Conservation (phyloP, 2,888 invertebrate genomes). For the Dioctria rufipes region DNA sequence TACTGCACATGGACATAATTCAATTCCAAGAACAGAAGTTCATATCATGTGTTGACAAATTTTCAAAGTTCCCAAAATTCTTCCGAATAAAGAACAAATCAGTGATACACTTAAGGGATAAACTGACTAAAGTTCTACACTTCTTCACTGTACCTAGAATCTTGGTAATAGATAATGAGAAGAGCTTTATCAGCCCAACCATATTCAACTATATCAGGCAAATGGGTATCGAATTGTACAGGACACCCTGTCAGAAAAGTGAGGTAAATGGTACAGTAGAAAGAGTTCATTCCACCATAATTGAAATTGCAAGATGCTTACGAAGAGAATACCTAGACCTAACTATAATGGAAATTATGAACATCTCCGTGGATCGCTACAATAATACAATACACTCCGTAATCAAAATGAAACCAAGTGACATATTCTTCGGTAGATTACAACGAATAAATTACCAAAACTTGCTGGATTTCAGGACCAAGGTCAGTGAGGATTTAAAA, state of each 20-base stretch:
- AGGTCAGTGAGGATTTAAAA: constrained; percentile 16
- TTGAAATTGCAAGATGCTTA: constrained; percentile 31
- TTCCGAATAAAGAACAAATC: constrained; percentile 17
- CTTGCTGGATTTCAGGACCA: background rate
- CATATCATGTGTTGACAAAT: too few species aligned
- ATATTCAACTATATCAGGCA: constrained; percentile 15
- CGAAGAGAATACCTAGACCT: constrained; percentile 16
- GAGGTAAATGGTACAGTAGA: constrained; percentile 52
- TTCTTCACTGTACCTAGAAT: background rate
- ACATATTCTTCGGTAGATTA: constrained; percentile 36
- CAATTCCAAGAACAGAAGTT: background rate
- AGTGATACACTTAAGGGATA: constrained; percentile 14
- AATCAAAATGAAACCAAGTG: background rate
- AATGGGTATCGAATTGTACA: constrained; percentile 7
- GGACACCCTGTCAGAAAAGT: constrained; percentile 4
- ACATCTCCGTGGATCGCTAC: background rate
- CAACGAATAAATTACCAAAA: constrained; percentile 24
- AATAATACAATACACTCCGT: too few species aligned
- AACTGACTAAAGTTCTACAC: constrained; percentile 4
- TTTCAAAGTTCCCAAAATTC: background rate
- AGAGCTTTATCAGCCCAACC: constrained; percentile 17
- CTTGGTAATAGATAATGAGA: constrained; percentile 30
- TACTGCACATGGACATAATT: background rate
- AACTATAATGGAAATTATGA: constrained; percentile 22
- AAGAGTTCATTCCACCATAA: constrained; percentile 49